A percentile compares a stretch with the other conserved stretches of the same genome.
Evolutionary conservation across 1,140 invertebrate species (phyloP).

Genomic region (Macrosteles quadrilineatus): DNA sequence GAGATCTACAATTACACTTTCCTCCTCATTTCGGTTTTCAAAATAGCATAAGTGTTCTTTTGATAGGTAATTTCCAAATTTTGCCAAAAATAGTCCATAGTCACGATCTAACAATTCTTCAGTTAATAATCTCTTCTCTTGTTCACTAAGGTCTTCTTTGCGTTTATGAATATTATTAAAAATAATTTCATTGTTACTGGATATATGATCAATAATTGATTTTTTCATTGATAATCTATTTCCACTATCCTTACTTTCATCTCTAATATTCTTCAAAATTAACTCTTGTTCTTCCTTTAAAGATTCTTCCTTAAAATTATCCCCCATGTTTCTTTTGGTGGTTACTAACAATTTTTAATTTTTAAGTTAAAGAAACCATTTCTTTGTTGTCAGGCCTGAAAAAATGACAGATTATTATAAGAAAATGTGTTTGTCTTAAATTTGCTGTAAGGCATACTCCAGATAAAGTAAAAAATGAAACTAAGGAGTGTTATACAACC

Average conservation of each 20-base stretch:
- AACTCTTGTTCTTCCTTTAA: too few species aligned
- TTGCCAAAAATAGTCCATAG: constrained; percentile 68
- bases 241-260: not conserved
- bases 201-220: constrained; percentile 37
- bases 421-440: too few species aligned
- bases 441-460: too few species aligned
- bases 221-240: not conserved
- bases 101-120: constrained; percentile 64
- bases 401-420: too few species aligned
- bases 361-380: too few species aligned
- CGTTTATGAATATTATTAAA: constrained; percentile 68
- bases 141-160: constrained; percentile 66
- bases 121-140: constrained; percentile 71
- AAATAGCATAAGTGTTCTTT: constrained; percentile 70
- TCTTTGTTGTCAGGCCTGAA: too few species aligned
- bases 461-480: too few species aligned
- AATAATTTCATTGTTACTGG: constrained; percentile 31
- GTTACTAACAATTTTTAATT: too few species aligned
- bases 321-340: too few species aligned
- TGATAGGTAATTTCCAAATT: constrained; percentile 74
- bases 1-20: constrained; percentile 61
- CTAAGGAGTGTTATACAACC: too few species aligned
- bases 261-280: not conserved
- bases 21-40: constrained; percentile 46
- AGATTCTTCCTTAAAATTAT: too few species aligned